A percentile compares a stretch with the other conserved stretches of the same genome.
Evolutionary conservation across 2,113 vertebrate species (phyloP).

Genomic region (Grus americana): DNA sequence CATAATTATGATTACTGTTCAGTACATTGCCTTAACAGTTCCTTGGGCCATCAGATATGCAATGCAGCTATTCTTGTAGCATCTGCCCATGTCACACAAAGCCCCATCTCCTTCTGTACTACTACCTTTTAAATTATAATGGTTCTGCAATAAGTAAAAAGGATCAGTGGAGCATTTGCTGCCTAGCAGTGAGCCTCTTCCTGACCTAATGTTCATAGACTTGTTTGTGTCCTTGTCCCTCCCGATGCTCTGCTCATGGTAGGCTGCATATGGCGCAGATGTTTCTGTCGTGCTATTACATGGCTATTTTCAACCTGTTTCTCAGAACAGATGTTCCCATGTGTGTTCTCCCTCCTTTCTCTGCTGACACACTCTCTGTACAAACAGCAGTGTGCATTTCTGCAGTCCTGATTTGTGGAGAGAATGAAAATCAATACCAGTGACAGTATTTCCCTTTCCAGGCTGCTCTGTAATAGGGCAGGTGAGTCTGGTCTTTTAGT

Average conservation of each 20-base stretch:
- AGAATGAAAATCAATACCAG: slow-evolving; percentile 56
- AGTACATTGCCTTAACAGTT: slow-evolving; percentile 7
- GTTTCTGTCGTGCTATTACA: slow-evolving; percentile 44
- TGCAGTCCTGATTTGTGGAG: slow-evolving; percentile 40
- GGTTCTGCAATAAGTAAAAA: not conserved
- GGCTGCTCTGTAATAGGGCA: not conserved
- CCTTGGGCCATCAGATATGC: not conserved
- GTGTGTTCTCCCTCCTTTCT: slow-evolving; percentile 1
- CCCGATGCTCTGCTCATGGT: not conserved
- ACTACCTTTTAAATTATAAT: not conserved
- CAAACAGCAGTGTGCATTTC: slow-evolving; percentile 65
- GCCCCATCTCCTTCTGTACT: not conserved
- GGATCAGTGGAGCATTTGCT: not conserved
- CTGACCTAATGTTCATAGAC: not conserved
- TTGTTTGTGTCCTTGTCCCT: not conserved
- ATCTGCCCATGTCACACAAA: not conserved
- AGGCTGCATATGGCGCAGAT: not conserved
- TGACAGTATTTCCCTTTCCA: slow-evolving; percentile 7
- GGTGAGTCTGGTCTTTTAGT: not conserved
- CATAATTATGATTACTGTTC: slow-evolving; percentile 20
- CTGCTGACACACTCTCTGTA: slow-evolving; percentile 48
- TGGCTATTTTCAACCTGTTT: slow-evolving; percentile 58
- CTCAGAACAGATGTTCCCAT: slow-evolving; percentile 68
- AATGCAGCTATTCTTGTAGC: not conserved
- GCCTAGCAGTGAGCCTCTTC: not conserved